Percentiles rank a stretch among this genome's conserved stretches.
Conservation (phyloP, 1,140 invertebrate genomes). For the Helicoverpa armigera region DNA sequence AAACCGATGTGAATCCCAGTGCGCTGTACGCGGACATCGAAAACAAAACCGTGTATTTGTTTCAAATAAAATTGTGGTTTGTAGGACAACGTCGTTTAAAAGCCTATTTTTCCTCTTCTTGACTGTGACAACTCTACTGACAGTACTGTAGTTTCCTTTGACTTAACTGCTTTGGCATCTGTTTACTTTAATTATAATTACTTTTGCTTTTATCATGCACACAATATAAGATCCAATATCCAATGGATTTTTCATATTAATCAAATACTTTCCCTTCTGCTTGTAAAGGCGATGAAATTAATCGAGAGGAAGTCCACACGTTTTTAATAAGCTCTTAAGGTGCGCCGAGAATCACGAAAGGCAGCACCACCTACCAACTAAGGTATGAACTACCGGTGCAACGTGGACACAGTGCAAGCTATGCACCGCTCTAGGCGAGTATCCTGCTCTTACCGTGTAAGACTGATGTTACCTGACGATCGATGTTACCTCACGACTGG, state of each 20-base stretch:
- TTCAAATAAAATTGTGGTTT: not conserved
- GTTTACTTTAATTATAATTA: too few relatives aligned
- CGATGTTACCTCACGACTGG: constrained; percentile 1
- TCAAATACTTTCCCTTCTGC: constrained; percentile 8
- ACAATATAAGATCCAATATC: not conserved
- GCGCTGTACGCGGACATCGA: not conserved
- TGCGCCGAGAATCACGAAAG: constrained; percentile 33
- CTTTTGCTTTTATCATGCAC: too few relatives aligned
- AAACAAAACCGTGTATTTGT: constrained; percentile 22
- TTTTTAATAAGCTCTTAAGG: constrained; percentile 27
- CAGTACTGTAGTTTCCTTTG: too few relatives aligned
- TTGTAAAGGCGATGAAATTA: not conserved
- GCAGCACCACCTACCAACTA: constrained; percentile 32
- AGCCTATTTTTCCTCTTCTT: too few relatives aligned
- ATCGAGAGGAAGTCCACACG: constrained; percentile 17
- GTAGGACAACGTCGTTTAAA: not conserved
- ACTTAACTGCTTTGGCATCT: too few relatives aligned
- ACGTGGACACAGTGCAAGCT: not conserved
- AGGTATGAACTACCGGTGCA: constrained; percentile 34
- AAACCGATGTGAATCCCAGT: constrained; percentile 44
- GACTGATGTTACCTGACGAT: constrained; percentile 3
- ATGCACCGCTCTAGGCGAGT: constrained; percentile 3
- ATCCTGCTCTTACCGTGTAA: constrained; percentile 8
- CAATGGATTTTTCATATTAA: constrained; percentile 8
- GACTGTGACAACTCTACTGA: too few relatives aligned